Base-by-base conservation (phyloP, 1,140 invertebrate species). In the Drosophila obscura region DNA sequence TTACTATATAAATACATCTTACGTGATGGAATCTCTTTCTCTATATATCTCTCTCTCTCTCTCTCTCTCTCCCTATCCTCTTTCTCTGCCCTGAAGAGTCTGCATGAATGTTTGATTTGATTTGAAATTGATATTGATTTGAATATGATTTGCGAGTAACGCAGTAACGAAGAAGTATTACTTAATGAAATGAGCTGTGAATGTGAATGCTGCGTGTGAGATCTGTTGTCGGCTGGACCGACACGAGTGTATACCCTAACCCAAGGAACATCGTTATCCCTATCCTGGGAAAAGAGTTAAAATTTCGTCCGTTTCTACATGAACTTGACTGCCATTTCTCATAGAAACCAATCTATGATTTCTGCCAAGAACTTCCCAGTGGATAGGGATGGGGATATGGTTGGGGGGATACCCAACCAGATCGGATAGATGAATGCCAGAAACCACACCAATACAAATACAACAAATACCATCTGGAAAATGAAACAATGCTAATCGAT, bases 31-130 rank as follows among this genome's bases (percentile, higher is more conserved):
- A 68, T 45, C 35, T 63, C 49, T 24, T 24, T 26, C 24, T 31
- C n/a, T 53, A 19, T 71, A 22, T 72, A 43, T 22, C 28, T 24
- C 22, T 31, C 16, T 52, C 26, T 57, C 28, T 72, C 4, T 53
- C 2, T 48, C n/a, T 48, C 39, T 57, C 26, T 35, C 22, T 51
- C 11, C 45, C 44, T 16, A 2, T 13, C 35, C 3, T 13, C 35
- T 64, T 26, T 46, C 13, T 50, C 19, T 41, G 24, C 35, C 51
- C 48, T 26, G 6, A 79, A 65, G 71, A 55, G 77, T 83, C 61
- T 83, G 81, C 73, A 77, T 85, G 78, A 63, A 66, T 63, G 55
- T 63, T 73, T 72, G 24, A 76, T 63, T 65, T 46, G 31, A 73
- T 19, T 59, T 65, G n/a, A n/a, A n/a, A 39, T 66, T 72, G 45